These are phyloP conservation scores for Menidia menidia DNA, from an alignment of 2,797 vertebrate species.

Conservation along the genomic window DNA sequence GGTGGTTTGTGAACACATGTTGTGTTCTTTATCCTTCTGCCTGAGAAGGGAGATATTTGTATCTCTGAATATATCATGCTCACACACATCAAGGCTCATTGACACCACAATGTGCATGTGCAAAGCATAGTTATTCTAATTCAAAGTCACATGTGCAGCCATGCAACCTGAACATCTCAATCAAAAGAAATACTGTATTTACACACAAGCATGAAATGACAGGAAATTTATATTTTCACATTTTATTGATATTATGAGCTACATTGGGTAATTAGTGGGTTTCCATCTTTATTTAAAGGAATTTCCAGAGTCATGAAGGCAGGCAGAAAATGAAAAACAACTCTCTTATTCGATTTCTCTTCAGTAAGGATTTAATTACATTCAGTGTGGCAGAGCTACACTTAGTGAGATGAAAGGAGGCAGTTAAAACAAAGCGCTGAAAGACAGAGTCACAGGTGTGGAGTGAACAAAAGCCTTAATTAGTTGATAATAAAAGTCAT, in stretches of 20 bases:
- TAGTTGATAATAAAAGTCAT: too few species aligned
- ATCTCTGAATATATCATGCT: conserved; percentile 41
- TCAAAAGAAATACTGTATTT: conserved; percentile 15
- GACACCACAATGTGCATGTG: conserved; percentile 18
- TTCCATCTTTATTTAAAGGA: neutral
- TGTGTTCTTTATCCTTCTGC: conserved; percentile 57
- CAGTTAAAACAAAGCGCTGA: too few species aligned
- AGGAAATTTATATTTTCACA: neutral
- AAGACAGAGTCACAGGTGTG: too few species aligned
- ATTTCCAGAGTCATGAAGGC: neutral
- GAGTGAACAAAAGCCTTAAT: too few species aligned
- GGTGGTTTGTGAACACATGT: conserved; percentile 25
- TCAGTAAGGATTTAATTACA: too few species aligned
- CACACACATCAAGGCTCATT: conserved; percentile 23
- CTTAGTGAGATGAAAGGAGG: too few species aligned
- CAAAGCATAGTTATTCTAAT: conserved; percentile 18
- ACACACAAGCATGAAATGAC: conserved; percentile 11
- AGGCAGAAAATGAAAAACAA: neutral
- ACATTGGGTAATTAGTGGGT: neutral
- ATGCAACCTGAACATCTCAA: conserved; percentile 20
- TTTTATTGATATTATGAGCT: neutral
- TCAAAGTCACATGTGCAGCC: conserved; percentile 24
- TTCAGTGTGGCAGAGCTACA: too few species aligned
- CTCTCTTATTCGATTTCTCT: neutral
- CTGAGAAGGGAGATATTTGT: conserved; percentile 75